Base-by-base conservation (phyloP, 2,888 invertebrate genomes). In the Macrosiphum euphorbiae region DNA sequence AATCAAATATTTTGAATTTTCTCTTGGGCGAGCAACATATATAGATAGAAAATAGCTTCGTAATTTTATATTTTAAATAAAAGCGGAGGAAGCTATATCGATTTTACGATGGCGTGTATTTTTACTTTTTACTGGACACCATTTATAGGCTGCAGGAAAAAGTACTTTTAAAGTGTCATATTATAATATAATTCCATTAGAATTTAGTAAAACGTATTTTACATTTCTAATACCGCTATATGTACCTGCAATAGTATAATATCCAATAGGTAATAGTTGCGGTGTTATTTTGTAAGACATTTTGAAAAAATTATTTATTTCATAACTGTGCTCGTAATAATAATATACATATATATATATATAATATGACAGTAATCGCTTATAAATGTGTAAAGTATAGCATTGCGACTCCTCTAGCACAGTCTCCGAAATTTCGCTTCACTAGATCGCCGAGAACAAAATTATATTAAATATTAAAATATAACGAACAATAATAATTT, bases 1-100 rank as follows among this genome's bases (percentile, higher is more conserved):
- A 28, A 87, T n/a, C 10, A 90, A 90, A 90, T 47, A 90, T 26
- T 61, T 52, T 90, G 28, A 90, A 90, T 47, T 41, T 67, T 58
- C 24, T 90, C 20, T 16, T 20, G 28, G n/a, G n/a, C 89, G 35
- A 13, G 1, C 1, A 24, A 61, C n/a, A 58, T 41, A 58, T 41
- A 58, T 41, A 61, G 10, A 47, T 20, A 44, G 20, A 5, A 44
- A 41, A 47, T 47, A 67, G 41, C 24, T 90, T 90, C 24, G 24
- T 90, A n/a, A 44, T 89, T 88, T 89, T n/a, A 61, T 61, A 90
- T 47, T 90, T 90, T 67, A 3, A 61, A 8, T 47, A 47, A n/a
- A 61, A n/a, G 26, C 10, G n/a, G 61, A 20, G 90, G 44, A 4
- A 44, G 20, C 4, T 58, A 67, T 58, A 67, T 28, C 20, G 58